phyloP scores from a whole-genome alignment of 2,888 invertebrate genomes.

The Steromphala cineraria region DNA sequence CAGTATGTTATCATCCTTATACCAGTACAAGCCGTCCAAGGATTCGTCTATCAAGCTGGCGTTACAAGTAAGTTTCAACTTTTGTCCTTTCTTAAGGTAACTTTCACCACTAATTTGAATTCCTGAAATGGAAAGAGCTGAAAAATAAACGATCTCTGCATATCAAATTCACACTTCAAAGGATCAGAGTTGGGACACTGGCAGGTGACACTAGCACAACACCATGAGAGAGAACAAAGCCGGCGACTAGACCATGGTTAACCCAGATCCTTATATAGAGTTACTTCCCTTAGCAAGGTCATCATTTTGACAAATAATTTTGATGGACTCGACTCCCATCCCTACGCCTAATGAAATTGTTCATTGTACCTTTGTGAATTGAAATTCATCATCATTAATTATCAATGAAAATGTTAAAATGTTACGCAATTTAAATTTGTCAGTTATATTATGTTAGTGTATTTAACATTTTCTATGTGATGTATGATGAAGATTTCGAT shows the following conservation, averaged over 20 bases:
- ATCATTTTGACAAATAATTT: not conserved
- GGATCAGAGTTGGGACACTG: not conserved
- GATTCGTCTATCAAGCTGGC: slow-evolving; percentile 41
- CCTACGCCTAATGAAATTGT: too few relatives aligned
- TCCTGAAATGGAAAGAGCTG: slow-evolving; percentile 27
- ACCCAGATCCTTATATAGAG: not conserved
- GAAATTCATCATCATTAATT: too few relatives aligned
- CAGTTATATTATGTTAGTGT: too few relatives aligned
- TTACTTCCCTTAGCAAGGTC: not conserved
- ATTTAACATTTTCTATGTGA: too few relatives aligned
- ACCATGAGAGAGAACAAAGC: not conserved
- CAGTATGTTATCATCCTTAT: slow-evolving; percentile 26
- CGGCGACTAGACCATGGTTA: not conserved
- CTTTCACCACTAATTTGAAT: slow-evolving; percentile 45
- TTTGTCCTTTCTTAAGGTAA: slow-evolving; percentile 39
- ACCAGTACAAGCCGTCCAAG: slow-evolving; percentile 37
- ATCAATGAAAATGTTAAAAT: too few relatives aligned
- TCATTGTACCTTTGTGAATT: too few relatives aligned
- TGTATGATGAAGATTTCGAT: too few relatives aligned
- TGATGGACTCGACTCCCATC: too few relatives aligned
- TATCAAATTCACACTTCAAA: not conserved
- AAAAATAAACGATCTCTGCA: slow-evolving; percentile 21
- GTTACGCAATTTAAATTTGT: too few relatives aligned
- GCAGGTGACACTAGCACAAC: slow-evolving; percentile 7
- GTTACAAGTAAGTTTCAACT: slow-evolving; percentile 47